phyloP scores from a whole-genome alignment of 2,888 invertebrate species.

The Opisthograptis luteolata region DNA sequence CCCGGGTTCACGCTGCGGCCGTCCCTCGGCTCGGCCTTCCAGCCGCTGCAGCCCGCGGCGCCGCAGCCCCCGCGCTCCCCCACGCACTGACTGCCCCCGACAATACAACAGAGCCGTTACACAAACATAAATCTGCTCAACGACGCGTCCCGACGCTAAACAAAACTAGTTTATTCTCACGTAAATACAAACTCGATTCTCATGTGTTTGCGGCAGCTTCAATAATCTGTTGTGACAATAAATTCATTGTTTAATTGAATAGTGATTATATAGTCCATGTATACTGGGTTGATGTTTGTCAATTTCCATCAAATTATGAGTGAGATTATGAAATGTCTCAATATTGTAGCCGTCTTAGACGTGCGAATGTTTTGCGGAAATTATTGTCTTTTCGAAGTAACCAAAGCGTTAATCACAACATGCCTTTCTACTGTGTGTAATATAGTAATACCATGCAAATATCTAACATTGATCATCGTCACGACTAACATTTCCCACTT shows the following conservation, averaged over 20 bases:
- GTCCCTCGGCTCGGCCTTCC: conserved; percentile 92
- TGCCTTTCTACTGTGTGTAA: conserved; percentile 27
- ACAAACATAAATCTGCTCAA: neutral
- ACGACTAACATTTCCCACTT: conserved; percentile 16
- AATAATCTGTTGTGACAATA: conserved; percentile 59
- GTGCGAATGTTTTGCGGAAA: conserved; percentile 41
- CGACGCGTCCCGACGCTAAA: neutral
- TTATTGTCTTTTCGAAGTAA: conserved; percentile 41
- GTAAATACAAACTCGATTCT: conserved; percentile 23
- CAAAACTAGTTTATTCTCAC: conserved; percentile 18
- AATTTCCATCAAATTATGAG: conserved; percentile 50
- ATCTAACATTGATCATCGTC: conserved; percentile 12
- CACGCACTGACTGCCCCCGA: conserved; percentile 39
- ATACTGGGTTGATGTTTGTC: conserved; percentile 47
- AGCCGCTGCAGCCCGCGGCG: conserved; percentile 84
- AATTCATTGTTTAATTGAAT: conserved; percentile 44
- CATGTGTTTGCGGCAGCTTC: conserved; percentile 41
- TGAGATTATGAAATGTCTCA: conserved; percentile 46
- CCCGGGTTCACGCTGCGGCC: conserved; percentile 90
- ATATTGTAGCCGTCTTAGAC: conserved; percentile 37
- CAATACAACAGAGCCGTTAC: no score
- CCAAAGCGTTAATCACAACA: conserved; percentile 50
- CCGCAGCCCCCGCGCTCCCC: conserved; percentile 35
- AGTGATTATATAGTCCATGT: conserved; percentile 40
- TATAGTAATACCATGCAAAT: conserved; percentile 21